Conservation (phyloP, 2,797 vertebrate species). For the Australoheros facetus region DNA sequence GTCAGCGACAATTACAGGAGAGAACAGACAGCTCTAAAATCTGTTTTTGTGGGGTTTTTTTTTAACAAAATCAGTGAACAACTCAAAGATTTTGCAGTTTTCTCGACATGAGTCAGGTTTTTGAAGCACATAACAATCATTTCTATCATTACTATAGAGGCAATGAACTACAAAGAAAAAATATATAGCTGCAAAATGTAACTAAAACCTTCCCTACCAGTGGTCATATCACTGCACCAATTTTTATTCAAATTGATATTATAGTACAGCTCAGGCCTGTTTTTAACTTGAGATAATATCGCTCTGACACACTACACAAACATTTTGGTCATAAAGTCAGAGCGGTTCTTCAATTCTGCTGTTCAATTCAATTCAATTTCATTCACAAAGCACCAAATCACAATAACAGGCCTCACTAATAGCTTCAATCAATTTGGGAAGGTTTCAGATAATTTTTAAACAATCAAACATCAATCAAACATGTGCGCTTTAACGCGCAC, state of each 20-base stretch:
- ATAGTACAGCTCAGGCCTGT: not conserved
- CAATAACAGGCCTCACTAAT: no score
- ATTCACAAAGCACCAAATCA: no score
- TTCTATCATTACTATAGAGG: rapidly evolving
- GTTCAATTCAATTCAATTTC: no score
- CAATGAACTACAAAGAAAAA: not conserved
- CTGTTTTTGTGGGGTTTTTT: no score
- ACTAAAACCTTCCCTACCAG: not conserved
- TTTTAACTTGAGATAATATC: not conserved
- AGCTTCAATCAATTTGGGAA: not conserved
- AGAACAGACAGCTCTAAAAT: no score
- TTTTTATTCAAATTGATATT: not conserved
- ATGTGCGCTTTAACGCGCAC: not conserved
- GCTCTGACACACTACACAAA: not conserved
- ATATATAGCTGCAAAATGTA: not conserved
- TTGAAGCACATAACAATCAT: not conserved
- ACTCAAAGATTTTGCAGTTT: not conserved
- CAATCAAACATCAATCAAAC: no score
- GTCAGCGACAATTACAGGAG: not conserved
- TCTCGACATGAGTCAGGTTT: not conserved
- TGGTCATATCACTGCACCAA: not conserved
- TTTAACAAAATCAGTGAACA: not conserved
- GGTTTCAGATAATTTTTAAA: not conserved
- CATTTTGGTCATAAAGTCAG: not conserved
- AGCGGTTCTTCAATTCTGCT: not conserved